Conservation (phyloP, 53 echinoderm and acorn worm species). For the Paracentrotus lividus region DNA sequence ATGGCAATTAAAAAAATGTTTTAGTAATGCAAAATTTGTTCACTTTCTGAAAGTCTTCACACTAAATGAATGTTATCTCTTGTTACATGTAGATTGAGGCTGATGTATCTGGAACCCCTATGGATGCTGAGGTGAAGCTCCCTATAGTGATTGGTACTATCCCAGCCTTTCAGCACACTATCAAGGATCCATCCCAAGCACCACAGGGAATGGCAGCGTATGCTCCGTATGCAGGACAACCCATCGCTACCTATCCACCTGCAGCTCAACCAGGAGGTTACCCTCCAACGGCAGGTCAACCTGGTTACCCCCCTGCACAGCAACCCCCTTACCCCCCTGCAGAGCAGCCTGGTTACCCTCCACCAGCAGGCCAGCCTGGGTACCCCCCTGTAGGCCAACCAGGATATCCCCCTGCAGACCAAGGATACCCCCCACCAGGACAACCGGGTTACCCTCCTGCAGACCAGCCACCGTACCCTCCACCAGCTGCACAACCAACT, state of each 20-base stretch:
- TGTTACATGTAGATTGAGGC: constrained; percentile 69
- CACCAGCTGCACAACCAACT: neutral
- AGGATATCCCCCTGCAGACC: neutral
- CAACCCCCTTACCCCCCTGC: constrained; percentile 1
- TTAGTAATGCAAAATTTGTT: no score
- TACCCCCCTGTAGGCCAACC: neutral
- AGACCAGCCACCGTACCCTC: neutral
- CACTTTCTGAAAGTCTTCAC: no score
- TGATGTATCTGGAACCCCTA: constrained; percentile 69
- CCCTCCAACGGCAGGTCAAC: neutral
- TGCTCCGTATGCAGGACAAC: constrained; percentile 15
- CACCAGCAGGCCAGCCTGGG: constrained; percentile 30
- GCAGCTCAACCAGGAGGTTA: constrained; percentile 28
- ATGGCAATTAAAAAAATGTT: no score
- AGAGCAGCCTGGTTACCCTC: constrained; percentile 3
- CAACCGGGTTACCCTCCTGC: neutral
- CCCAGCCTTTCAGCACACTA: constrained; percentile 63
- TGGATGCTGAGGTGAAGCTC: constrained; percentile 59
- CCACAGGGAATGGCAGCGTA: neutral
- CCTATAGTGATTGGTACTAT: constrained; percentile 74
- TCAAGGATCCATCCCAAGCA: neutral
- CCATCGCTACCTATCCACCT: constrained; percentile 2
- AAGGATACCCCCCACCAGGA: constrained; percentile 3
- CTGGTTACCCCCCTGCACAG: constrained; percentile 16
- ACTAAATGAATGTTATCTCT: neutral